Evolutionary conservation across 2,113 vertebrate genomes (phyloP), one percentile per base, ranked within the genome.

Genomic region (Garra rufa): DNA sequence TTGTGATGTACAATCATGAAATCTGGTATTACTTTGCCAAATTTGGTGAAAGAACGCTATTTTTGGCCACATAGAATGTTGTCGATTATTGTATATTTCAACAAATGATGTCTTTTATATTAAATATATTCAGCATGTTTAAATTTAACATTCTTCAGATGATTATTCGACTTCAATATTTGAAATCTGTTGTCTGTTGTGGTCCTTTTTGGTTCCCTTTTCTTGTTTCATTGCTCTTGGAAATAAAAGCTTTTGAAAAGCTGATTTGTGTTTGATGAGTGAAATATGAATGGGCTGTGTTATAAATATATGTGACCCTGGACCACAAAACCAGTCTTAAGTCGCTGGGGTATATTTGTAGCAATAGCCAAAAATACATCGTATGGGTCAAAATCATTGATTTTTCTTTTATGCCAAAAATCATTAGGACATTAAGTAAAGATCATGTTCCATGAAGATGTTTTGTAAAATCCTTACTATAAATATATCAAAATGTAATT

Each of bases 231-330:
- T 44, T 88, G 30, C 63, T 69, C 77, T 71, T 70, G 28, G 61
- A 82, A 88, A 84, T 84, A 88, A 88, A 88, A 75, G 9, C 41
- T 85, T 55, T 44, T 46, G 8, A 79, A 63, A 81, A 86, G 34
- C 9, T 21, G 2, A 48, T 13, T 14, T 63, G 17, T 9, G 2
- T 13, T 67, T 46, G 57, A 69, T 57, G 19, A 76, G 5, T 74
- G 55, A n/a, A 41, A 67, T n/a, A 15, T 7, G 28, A 30, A 63
- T 17, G 26, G n/a, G n/a, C 15, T 14, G 14, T 63, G 14, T 24
- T 65, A 59, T 24, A 59, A 59, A 59, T 24, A 34, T n/a, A n/a
- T n/a, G n/a, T n/a, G n/a, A n/a, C n/a, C n/a, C n/a, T n/a, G n/a
- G n/a, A n/a, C n/a, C n/a, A n/a, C n/a, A n/a, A n/a, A n/a, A n/a